Base-by-base conservation (phyloP, 2,113 vertebrate genomes). In the Tychaedon coryphoeus region DNA sequence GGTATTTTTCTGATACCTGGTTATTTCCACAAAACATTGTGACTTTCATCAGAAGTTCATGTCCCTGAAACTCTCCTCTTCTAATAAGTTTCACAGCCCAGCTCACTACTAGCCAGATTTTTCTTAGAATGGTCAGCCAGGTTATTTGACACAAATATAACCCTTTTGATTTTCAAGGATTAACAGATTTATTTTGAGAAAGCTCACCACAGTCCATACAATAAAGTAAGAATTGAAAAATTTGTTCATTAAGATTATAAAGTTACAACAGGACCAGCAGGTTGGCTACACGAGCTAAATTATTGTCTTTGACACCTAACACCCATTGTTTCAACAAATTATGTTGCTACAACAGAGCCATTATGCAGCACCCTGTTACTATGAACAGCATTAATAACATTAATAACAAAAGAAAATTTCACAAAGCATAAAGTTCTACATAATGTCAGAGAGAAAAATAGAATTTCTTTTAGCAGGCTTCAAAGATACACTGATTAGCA, bases 301-400 rank as follows among this genome's bases (percentile, higher is more conserved):
- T 57, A 33, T 0, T 50, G 29, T 66, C 40, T 66, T 74, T 62
- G 20, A 28, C 43, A 71, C 29, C 7, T 60, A 75, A 53, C 7
- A 16, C 42, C 28, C 12, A 70, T 5, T 10, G 24, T 31, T 78
- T 56, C 67, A 72, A 75, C 15, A 92, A 73, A 87, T 12, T 17
- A 28, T 2, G 0, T 38, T 9, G 69, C 40, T 23, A n/a, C 26
- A 86, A 66, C 5, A 14, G 5, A 34, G 25, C 3, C 1, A 1
- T 53, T 61, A 82, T 9, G 22, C 18, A 86, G 29, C 4, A 57
- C 5, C 31, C 23, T 6, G 9, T 19, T 45, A 50, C 18, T 12
- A 50, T 29, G 43, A 86, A 42, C 13, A 72, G 25, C 38, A 25
- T 50, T 58, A 66, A 67, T 3, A 45, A 47, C 29, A 51, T 36